These are phyloP conservation scores for Chrysogorgia sp. DNA, from an alignment of 92 coral and sea anemone species.

Conservation along the genomic window DNA sequence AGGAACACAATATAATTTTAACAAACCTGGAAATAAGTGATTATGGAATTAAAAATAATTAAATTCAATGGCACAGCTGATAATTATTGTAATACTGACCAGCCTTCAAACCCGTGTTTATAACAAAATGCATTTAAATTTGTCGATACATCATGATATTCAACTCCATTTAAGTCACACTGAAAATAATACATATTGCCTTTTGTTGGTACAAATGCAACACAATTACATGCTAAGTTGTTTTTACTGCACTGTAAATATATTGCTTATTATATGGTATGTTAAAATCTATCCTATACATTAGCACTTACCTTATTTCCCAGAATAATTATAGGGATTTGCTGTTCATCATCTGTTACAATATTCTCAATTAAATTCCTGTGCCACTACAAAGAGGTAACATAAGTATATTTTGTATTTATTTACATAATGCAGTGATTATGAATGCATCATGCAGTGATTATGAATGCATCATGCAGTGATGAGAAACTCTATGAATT, in stretches of 20 bases:
- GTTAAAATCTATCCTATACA: background rate
- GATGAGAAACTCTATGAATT: no score
- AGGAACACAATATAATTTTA: background rate
- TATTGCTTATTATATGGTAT: background rate
- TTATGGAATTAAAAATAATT: background rate
- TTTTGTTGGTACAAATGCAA: background rate
- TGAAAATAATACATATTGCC: conserved; percentile 16
- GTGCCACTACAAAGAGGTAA: conserved; percentile 69
- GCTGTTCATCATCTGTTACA: conserved; percentile 81
- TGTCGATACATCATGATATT: conserved; percentile 72
- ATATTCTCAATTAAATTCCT: conserved; percentile 79
- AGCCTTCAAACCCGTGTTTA: conserved; percentile 85
- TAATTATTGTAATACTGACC: conserved; percentile 72
- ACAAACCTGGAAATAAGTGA: background rate
- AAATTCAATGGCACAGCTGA: background rate
- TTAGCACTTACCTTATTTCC: conserved; percentile 75
- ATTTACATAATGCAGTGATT: background rate
- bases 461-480: no score
- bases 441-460: no score
- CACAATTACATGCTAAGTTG: no score
- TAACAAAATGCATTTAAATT: conserved; percentile 74
- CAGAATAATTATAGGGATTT: conserved; percentile 84
- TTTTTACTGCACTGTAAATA: no score
- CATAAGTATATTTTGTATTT: background rate
- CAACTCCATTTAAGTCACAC: conserved; percentile 86